Base-by-base conservation (phyloP, 2,888 invertebrate genomes). In the Alviniconcha strummeri region DNA sequence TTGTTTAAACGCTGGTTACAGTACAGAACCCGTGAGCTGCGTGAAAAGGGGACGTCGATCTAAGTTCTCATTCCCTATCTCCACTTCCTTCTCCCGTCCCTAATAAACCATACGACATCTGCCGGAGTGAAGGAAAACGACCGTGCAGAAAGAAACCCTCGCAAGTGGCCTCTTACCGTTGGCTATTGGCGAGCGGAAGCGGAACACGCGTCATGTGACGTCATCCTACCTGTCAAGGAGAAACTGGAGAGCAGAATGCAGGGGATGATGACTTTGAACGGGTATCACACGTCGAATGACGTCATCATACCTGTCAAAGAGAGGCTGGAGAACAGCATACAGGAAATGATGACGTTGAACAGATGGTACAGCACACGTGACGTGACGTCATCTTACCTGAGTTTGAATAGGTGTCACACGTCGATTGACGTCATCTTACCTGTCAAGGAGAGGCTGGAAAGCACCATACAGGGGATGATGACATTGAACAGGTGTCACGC, bases 191-290 rank as follows among this genome's bases (percentile, higher is more conserved):
- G 36, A 36, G 36, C 36, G 36, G 5, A 74, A 11, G 36, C 74
- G 54, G 5, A 7, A 36, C 54, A 74, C 54, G 7, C 74, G 52
- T 60, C 60, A 60, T 4, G 7, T n/a, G n/a, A 72, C 77, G 19
- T 11, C 19, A 64, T 9, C 78, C 36, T n/a, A 78, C 78, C 80
- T 9, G 95, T 93, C 80, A 95, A 92, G 1, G 95, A 95, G 80
- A 95, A 91, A 95, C 96, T 79, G 93, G 95, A 78, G 96, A 95
- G 93, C 94, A 95, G 94, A 89, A 95, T 94, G 90, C 95, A 95
- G 5, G 95, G 95, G 87, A 95, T 94, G 80, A 95, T 94, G 77
- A 95, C 94, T 91, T 95, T 95, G 91, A 95, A 94, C 89, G 94
- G 93, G 88, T 93, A 95, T 91, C 4, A 94, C 94, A 86, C 95